Evolutionary conservation across 2,113 vertebrate genomes (phyloP).

Genomic region (Alouatta palliata): DNA sequence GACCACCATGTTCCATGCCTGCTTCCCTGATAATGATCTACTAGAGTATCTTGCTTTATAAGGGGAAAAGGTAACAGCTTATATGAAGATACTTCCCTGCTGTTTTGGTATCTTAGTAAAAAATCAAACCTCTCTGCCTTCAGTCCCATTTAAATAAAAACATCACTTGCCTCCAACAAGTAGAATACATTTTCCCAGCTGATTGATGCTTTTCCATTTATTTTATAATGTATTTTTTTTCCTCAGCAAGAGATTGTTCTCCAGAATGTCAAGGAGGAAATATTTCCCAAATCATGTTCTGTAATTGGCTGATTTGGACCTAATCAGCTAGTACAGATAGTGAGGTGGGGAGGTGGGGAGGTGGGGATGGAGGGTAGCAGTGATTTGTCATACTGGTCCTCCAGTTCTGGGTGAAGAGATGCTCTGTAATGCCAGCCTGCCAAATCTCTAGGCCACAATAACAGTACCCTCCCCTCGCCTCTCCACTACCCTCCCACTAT

Average conservation of each 20-base stretch:
- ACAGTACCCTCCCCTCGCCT: conserved; percentile 68
- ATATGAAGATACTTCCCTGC: conserved; percentile 71
- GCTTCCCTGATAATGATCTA: conserved; percentile 52
- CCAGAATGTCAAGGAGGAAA: conserved; percentile 85
- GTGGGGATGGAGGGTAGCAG: conserved; percentile 55
- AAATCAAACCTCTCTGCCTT: conserved; percentile 74
- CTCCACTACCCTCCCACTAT: background rate
- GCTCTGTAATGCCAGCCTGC: conserved; percentile 81
- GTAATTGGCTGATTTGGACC: conserved; percentile 80
- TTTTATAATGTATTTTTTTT: conserved; percentile 86
- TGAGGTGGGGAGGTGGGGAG: conserved; percentile 50
- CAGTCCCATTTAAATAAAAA: conserved; percentile 84
- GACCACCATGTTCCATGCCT: conserved; percentile 26
- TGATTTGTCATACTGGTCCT: conserved; percentile 81
- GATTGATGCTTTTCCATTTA: conserved; percentile 89
- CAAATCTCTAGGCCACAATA: conserved; percentile 79
- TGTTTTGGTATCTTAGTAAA: conserved; percentile 67
- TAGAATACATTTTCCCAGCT: conserved; percentile 83
- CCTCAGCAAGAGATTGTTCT: conserved; percentile 84
- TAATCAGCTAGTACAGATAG: conserved; percentile 83
- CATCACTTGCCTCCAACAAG: conserved; percentile 79
- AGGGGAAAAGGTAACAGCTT: conserved; percentile 60
- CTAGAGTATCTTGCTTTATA: background rate
- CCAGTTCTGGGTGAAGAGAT: conserved; percentile 81
- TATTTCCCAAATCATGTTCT: conserved; percentile 83